Evolutionary conservation across 1,140 invertebrate species (phyloP).

Genomic region (Liolophura sinensis): DNA sequence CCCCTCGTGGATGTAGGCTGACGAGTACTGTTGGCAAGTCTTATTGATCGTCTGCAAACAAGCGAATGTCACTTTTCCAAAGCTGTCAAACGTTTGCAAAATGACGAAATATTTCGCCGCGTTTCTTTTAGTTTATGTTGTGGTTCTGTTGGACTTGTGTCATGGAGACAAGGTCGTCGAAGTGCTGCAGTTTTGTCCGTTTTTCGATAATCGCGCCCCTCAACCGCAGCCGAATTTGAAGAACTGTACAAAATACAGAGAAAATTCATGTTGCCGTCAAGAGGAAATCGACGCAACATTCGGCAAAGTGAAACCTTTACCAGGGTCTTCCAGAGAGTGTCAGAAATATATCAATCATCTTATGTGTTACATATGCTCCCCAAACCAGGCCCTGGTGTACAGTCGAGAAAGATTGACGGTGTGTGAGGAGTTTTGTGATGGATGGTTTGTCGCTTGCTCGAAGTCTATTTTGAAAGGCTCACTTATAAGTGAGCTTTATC

Average conservation of each 20-base stretch:
- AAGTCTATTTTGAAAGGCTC: conserved; percentile 47
- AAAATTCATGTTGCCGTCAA: conserved; percentile 57
- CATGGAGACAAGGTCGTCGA: neutral
- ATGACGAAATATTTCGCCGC: no score
- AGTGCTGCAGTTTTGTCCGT: conserved; percentile 50
- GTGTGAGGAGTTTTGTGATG: conserved; percentile 55
- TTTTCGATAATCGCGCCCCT: conserved; percentile 58
- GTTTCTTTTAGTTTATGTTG: no score
- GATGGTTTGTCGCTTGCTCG: conserved; percentile 44
- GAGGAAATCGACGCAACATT: conserved; percentile 58
- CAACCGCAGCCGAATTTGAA: conserved; percentile 51
- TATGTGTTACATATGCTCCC: conserved; percentile 60
- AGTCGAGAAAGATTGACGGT: conserved; percentile 51
- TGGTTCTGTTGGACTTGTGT: no score
- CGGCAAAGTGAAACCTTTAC: conserved; percentile 53
- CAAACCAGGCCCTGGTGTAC: conserved; percentile 56
- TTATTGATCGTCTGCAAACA: no score
- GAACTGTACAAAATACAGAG: conserved; percentile 59
- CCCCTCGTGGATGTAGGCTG: no score
- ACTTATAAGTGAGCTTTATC: conserved; percentile 49
- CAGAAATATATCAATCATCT: conserved; percentile 57
- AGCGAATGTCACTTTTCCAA: no score
- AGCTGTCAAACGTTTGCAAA: no score
- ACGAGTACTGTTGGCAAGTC: no score
- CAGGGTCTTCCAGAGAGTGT: conserved; percentile 52